Evolutionary conservation across 2,797 vertebrate species (phyloP), one percentile per base, ranked within the genome.

Genomic region (Anabas testudineus): DNA sequence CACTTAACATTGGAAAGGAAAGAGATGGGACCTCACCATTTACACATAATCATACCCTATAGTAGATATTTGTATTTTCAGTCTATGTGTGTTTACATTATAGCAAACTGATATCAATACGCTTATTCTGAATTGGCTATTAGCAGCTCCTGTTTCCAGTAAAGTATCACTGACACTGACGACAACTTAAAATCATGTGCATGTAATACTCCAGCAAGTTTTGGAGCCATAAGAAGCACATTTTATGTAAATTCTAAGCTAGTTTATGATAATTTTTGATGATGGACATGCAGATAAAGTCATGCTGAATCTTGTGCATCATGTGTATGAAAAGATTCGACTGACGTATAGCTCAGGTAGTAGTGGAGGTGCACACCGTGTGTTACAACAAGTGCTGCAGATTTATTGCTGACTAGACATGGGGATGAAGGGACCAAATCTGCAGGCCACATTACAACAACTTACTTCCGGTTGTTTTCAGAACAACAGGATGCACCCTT

Each of bases 1-100:
- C 21, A 51, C 54, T 66, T 70, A 3, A 66, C 18, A 57, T 21
- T 62, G 21, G 51, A 21, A 58, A 30, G 54, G 45, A 67, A 52
- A 22, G 13, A 24, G 13, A 48, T 51, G 36, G 67, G 18, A 58
- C 34, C 22, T 8, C 26, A n/a, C 65, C 79, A 45, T 74, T 58
- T 58, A 63, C 21, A 42, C 73, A 49, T 45, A 63, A 46, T 69
- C n/a, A 51, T 15, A 48, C 30, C 30, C 49, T 21, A 18, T 10
- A 64, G 34, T 46, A 3, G 24, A 26, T 55, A 49, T 52, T 19
- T 56, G 10, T 19, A n/a, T n/a, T n/a, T 34, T 18, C 7, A 5
- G 37, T 22, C 5, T 56, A 37, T 22, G 22, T 46, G 18, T 42
- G 13, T 39, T 39, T 39, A n/a, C 37, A 16, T 16, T 41, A 16